Conservation (phyloP, 2,888 invertebrate genomes). For the Tiliacea aurago region DNA sequence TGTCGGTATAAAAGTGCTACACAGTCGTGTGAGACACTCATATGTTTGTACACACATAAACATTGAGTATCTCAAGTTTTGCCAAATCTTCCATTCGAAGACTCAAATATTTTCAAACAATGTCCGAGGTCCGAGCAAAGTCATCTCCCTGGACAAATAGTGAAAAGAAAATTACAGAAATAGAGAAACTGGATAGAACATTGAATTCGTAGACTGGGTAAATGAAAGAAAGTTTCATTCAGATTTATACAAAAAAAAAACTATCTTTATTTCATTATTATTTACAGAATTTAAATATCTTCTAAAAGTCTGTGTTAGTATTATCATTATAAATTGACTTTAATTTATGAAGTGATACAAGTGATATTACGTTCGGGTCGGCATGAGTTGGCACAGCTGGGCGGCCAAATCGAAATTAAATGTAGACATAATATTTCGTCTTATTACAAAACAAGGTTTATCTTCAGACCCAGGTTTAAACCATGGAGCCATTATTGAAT, state of each 20-base stretch:
- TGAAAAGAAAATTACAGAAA: conserved; percentile 73
- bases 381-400: neutral
- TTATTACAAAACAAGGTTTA: too few relatives aligned
- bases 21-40: conserved; percentile 50
- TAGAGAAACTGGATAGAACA: conserved; percentile 73
- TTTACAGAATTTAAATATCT: too few relatives aligned
- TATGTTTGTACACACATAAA: conserved; percentile 65
- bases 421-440: too few relatives aligned
- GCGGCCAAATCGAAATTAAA: neutral
- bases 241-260: neutral
- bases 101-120: conserved; percentile 85
- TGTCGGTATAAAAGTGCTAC: neutral
- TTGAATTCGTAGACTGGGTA: conserved; percentile 7
- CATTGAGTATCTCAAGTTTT: conserved; percentile 61
- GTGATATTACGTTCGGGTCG: neutral
- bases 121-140: conserved; percentile 84
- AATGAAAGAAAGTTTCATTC: conserved; percentile 3
- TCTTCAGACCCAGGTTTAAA: too few relatives aligned
- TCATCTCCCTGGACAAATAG: conserved; percentile 88
- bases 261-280: conserved; percentile 24
- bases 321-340: neutral
- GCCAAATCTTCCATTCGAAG: conserved; percentile 73
- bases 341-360: neutral
- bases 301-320: too few relatives aligned
- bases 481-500: too few relatives aligned